Percentiles rank a stretch among this genome's conserved stretches.
Evolutionary conservation across 1,140 invertebrate species (phyloP).

Genomic region (Solen grandis): DNA sequence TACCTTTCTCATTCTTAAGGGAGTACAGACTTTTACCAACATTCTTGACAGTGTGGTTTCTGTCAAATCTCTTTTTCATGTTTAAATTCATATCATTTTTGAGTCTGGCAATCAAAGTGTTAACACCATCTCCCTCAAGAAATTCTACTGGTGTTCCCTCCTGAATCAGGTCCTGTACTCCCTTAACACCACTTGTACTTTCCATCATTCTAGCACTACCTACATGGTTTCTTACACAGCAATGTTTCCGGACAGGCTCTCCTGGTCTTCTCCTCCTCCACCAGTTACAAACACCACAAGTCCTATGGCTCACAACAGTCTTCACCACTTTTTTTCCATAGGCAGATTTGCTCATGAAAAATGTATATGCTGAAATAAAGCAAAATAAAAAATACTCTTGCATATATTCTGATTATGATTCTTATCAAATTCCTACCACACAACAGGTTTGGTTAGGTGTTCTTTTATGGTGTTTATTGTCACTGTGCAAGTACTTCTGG

Average conservation of each 20-base stretch:
- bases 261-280: constrained; percentile 10
- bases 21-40: constrained; percentile 30
- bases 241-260: neutral
- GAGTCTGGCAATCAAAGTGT: constrained; percentile 6
- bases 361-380: constrained; percentile 20
- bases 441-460: no score
- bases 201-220: constrained; percentile 37
- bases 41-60: no score
- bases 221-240: constrained; percentile 36
- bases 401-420: no score
- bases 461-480: no score
- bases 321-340: constrained; percentile 35
- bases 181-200: constrained; percentile 15
- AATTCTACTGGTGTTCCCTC: constrained; percentile 30
- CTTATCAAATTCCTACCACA: no score
- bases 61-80: no score
- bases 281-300: constrained; percentile 29
- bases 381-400: no score
- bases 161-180: constrained; percentile 2
- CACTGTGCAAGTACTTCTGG: no score
- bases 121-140: constrained; percentile 42
- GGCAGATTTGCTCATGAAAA: constrained; percentile 7
- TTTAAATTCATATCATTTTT: constrained; percentile 20
- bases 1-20: constrained; percentile 14
- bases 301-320: constrained; percentile 16